Percentiles rank a stretch among this genome's conserved stretches.
phyloP scores from a whole-genome alignment of 2,113 vertebrate species.

The Platichthys stellatus region DNA sequence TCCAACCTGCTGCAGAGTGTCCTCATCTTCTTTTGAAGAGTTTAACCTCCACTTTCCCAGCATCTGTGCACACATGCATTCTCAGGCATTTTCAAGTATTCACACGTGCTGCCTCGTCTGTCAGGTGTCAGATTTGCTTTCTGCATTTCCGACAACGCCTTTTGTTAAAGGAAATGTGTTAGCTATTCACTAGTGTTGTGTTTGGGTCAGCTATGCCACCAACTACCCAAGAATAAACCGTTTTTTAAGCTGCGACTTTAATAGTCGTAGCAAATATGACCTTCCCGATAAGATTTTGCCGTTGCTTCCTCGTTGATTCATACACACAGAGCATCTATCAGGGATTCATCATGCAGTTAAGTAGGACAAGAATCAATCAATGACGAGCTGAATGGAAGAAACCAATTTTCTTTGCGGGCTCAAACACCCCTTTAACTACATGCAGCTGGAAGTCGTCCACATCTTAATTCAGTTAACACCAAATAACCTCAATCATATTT shows the following conservation, averaged over 20 bases:
- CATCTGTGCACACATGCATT: not conserved
- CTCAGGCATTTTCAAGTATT: not conserved
- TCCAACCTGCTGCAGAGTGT: not conserved
- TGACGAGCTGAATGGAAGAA: not conserved
- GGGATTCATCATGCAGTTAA: not conserved
- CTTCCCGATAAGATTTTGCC: not conserved
- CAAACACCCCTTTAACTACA: not conserved
- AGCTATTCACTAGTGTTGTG: not conserved
- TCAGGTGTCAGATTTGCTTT: conserved; percentile 14
- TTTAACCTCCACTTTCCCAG: not conserved
- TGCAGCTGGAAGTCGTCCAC: conserved; percentile 4
- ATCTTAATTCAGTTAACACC: conserved; percentile 26
- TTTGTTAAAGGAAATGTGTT: not conserved
- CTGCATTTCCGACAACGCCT: not conserved
- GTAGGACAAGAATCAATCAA: not conserved
- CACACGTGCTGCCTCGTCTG: not conserved
- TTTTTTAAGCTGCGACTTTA: not conserved
- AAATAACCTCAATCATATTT: conserved; percentile 47
- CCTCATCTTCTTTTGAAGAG: not conserved
- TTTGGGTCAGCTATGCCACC: not conserved
- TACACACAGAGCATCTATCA: not conserved
- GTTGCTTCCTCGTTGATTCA: not conserved
- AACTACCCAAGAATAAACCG: not conserved
- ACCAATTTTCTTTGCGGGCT: not conserved
- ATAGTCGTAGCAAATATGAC: not conserved